These are phyloP conservation scores for Phoenicopterus ruber DNA, from an alignment of 2,113 vertebrate genomes.

Conservation along the genomic window DNA sequence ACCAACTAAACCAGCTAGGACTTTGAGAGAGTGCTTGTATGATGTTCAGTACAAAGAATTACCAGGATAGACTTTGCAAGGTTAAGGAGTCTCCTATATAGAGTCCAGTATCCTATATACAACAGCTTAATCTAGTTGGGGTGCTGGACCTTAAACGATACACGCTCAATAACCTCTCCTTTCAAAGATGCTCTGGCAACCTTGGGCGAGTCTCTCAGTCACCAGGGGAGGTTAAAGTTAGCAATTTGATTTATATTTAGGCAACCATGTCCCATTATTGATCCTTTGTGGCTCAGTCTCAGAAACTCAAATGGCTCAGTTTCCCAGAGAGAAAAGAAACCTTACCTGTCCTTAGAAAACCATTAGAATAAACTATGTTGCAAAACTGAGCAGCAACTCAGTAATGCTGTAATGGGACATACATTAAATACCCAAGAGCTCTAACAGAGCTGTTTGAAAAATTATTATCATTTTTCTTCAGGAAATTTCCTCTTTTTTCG, in stretches of 20 bases:
- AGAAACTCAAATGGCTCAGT: background rate
- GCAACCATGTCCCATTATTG: background rate
- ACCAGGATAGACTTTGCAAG: background rate
- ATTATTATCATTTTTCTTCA: background rate
- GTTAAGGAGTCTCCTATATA: background rate
- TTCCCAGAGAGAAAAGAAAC: background rate
- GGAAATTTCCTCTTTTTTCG: background rate
- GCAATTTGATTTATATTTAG: background rate
- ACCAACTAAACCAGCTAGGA: background rate
- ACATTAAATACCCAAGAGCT: background rate
- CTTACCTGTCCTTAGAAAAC: background rate
- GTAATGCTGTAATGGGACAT: background rate
- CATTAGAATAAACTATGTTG: background rate
- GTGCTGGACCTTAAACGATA: background rate
- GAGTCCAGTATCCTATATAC: background rate
- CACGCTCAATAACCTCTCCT: background rate
- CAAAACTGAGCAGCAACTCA: background rate
- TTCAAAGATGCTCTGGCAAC: background rate
- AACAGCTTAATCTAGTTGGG: background rate
- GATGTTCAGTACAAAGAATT: background rate
- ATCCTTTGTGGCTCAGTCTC: background rate
- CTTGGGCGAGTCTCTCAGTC: background rate
- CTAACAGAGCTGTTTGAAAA: background rate
- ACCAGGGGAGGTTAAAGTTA: background rate
- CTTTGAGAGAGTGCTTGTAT: background rate